A percentile compares a stretch with the other conserved stretches of the same genome.
These are phyloP conservation scores for Condylura cristata DNA, from an alignment of 2,113 vertebrate species.

Conservation along the genomic window DNA sequence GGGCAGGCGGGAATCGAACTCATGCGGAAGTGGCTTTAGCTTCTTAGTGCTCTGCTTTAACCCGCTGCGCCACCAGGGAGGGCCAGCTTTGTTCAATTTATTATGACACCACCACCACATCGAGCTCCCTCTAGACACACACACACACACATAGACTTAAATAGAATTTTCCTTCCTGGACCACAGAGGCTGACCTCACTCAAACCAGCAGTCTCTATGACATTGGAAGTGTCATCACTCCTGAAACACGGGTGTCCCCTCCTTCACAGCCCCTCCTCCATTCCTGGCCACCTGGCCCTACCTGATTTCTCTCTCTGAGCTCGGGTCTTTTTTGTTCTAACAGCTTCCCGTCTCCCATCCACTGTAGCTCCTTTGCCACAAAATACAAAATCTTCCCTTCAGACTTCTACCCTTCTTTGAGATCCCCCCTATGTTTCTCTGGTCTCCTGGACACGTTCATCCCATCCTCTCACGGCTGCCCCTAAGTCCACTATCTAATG, in stretches of 20 bases:
- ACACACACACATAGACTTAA: background rate
- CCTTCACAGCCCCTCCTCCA: too few species aligned
- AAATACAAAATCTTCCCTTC: background rate
- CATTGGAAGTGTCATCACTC: background rate
- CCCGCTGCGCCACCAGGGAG: too few species aligned
- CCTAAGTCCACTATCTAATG: background rate
- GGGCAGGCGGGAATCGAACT: too few species aligned
- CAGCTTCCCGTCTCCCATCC: background rate
- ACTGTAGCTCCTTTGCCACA: background rate
- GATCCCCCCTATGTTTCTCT: background rate
- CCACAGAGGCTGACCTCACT: background rate
- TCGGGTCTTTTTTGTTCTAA: background rate
- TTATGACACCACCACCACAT: background rate
- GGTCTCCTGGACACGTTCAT: background rate
- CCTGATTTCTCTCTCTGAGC: background rate
- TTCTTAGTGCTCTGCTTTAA: too few species aligned
- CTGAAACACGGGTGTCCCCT: background rate
- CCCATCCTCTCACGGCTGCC: background rate
- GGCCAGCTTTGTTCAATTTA: background rate
- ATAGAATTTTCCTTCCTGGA: background rate
- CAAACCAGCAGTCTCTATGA: background rate
- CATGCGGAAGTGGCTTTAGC: too few species aligned
- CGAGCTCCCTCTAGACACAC: rapidly evolving
- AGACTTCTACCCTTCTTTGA: background rate
- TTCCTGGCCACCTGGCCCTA: rapidly evolving